These are phyloP conservation scores for Cerastoderma edule DNA, from an alignment of 2,888 invertebrate species.

Conservation along the genomic window DNA sequence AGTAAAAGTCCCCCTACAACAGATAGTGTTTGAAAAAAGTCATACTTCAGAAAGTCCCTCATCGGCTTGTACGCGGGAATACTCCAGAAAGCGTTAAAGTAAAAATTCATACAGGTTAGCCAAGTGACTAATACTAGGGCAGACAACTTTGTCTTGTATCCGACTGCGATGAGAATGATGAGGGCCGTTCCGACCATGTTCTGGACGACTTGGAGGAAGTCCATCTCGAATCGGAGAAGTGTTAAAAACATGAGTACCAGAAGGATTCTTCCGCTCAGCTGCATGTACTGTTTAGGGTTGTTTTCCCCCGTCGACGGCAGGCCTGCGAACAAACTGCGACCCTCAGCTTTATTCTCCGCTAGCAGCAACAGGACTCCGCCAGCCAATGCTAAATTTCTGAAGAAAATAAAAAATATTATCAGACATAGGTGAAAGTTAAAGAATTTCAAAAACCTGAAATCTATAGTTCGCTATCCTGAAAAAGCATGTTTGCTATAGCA, in stretches of 20 bases:
- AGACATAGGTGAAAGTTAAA: too few species aligned
- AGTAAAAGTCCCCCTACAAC: constrained; percentile 99
- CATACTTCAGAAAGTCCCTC: constrained; percentile 99
- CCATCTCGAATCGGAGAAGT: constrained; percentile 95
- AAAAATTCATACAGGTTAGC: constrained; percentile 95
- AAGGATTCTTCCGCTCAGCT: constrained; percentile 96
- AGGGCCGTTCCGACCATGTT: constrained; percentile 96
- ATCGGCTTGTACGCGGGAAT: constrained; percentile 97
- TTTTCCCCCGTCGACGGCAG: constrained; percentile 88
- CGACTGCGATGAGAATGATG: constrained; percentile 97
- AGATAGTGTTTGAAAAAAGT: constrained; percentile 99
- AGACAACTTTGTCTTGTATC: constrained; percentile 99
- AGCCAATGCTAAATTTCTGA: constrained; percentile 96
- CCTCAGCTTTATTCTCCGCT: constrained; percentile 97
- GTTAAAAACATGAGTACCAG: constrained; percentile 99
- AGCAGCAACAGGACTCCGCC: constrained; percentile 97
- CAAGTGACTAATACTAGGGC: constrained; percentile 96
- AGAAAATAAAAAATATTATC: constrained; percentile 43
- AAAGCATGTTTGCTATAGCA: too few species aligned
- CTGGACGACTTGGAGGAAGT: constrained; percentile 93
- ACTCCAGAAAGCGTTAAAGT: constrained; percentile 99
- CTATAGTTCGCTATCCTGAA: too few species aligned
- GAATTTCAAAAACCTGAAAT: too few species aligned
- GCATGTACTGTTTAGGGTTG: constrained; percentile 97
- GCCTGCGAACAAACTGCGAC: constrained; percentile 97